Conservation (phyloP, 2,888 invertebrate species). For the Chydorus sphaericus region DNA sequence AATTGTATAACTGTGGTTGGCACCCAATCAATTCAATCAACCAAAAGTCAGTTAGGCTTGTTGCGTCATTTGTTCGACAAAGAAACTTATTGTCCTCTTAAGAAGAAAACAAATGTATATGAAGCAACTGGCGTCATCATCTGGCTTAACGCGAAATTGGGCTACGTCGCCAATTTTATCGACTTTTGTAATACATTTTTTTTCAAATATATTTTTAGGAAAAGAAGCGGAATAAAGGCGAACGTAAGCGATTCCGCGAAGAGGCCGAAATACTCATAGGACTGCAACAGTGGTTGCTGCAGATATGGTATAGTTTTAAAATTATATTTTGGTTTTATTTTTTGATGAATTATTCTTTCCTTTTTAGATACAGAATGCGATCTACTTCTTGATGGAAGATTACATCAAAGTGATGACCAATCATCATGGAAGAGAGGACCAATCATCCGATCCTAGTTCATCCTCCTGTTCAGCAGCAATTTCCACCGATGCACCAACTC, state of each 20-base stretch:
- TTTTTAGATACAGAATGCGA: slow-evolving; percentile 45
- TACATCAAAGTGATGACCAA: slow-evolving; percentile 83
- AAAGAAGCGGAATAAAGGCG: slow-evolving; percentile 89
- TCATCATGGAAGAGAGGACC: slow-evolving; percentile 48
- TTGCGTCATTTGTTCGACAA: too few relatives aligned
- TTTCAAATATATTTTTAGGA: slow-evolving; percentile 40
- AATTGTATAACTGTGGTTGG: too few relatives aligned
- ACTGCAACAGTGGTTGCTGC: slow-evolving; percentile 87
- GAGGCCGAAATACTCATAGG: slow-evolving; percentile 99
- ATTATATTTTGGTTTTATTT: neutral
- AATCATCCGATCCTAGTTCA: slow-evolving; percentile 34
- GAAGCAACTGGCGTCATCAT: too few relatives aligned
- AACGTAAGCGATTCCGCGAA: slow-evolving; percentile 84
- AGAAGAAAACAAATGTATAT: too few relatives aligned
- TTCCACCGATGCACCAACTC: slow-evolving; percentile 33
- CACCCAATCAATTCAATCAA: too few relatives aligned
- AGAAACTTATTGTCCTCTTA: too few relatives aligned
- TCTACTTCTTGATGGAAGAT: slow-evolving; percentile 87
- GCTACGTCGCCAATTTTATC: neutral
- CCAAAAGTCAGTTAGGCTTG: too few relatives aligned
- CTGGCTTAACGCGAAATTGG: too few relatives aligned
- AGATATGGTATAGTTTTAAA: slow-evolving; percentile 53
- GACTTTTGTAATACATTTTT: neutral
- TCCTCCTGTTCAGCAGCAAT: slow-evolving; percentile 34
- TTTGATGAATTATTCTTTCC: neutral